A percentile compares a stretch with the other conserved stretches of the same genome.
Evolutionary conservation across 2,113 vertebrate genomes (phyloP).

Genomic region (Sceloporus tristichus): DNA sequence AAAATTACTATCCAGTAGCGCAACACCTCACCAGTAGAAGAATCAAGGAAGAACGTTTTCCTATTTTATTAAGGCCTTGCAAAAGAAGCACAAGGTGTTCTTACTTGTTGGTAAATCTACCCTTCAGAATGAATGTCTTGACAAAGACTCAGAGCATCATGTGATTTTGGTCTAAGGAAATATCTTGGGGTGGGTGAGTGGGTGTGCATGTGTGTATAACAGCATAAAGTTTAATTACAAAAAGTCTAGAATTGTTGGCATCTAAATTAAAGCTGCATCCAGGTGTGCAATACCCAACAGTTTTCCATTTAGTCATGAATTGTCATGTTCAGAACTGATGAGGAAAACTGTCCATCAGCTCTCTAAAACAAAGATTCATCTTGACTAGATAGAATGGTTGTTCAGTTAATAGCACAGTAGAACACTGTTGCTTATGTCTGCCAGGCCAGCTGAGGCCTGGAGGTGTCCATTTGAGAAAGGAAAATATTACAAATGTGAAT

Average conservation of each 20-base stretch:
- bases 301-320: slow-evolving; percentile 59
- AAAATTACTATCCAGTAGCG: slow-evolving; percentile 11
- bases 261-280: slow-evolving; percentile 56
- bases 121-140: slow-evolving; percentile 45
- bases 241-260: background rate
- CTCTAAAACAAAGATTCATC: slow-evolving; percentile 39
- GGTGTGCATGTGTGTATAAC: slow-evolving; percentile 24
- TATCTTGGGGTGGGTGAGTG: slow-evolving; percentile 45
- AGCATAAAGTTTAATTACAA: slow-evolving; percentile 42
- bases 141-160: slow-evolving; percentile 46
- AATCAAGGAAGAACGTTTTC: background rate
- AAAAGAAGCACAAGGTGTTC: background rate
- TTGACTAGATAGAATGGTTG: slow-evolving; percentile 49
- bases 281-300: slow-evolving; percentile 14
- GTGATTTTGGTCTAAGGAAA: slow-evolving; percentile 52
- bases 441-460: background rate
- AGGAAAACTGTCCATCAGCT: slow-evolving; percentile 34
- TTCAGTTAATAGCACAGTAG: slow-evolving; percentile 48
- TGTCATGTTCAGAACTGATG: slow-evolving; percentile 43
- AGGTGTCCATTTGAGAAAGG: slow-evolving; percentile 45
- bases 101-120: slow-evolving; percentile 41
- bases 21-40: background rate
- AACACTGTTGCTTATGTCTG: slow-evolving; percentile 40
- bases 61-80: slow-evolving; percentile 23
- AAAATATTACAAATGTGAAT: slow-evolving; percentile 47